Percentiles rank a stretch among this genome's conserved stretches.
Conservation (phyloP, 2,113 vertebrate genomes). For the Odocoileus virginianus region DNA sequence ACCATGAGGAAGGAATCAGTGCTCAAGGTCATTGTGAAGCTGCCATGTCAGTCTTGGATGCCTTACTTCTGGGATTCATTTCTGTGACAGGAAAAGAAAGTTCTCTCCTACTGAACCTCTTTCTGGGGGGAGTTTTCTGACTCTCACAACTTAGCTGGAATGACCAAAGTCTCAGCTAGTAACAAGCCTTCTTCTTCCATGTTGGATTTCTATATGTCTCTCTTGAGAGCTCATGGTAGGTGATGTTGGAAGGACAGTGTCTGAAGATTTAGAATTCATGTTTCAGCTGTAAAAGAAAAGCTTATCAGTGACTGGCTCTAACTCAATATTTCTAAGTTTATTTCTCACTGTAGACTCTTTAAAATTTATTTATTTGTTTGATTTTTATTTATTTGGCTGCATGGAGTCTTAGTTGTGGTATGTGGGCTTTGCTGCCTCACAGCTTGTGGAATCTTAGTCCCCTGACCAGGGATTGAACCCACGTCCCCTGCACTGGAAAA, state of each 20-base stretch:
- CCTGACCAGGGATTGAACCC: not conserved
- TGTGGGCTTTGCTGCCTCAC: not conserved
- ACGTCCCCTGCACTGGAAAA: not conserved
- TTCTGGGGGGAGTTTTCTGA: not conserved
- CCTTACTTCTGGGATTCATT: not conserved
- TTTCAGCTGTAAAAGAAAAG: not conserved
- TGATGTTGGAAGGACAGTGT: too few species aligned
- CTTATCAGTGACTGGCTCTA: not conserved
- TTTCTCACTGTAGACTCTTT: not conserved
- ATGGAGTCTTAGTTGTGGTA: not conserved
- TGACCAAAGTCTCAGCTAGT: not conserved
- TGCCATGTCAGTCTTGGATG: not conserved
- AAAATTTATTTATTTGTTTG: not conserved
- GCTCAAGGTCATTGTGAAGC: not conserved
- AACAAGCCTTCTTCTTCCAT: not conserved
- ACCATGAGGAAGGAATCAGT: not conserved
- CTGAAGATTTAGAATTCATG: not conserved
- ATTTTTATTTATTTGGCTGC: not conserved
- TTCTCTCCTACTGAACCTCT: not conserved
- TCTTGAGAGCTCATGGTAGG: not conserved
- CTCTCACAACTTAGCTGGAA: not conserved
- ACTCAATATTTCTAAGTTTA: not conserved
- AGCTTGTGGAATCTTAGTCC: not conserved
- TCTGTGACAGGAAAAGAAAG: not conserved
- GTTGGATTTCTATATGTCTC: not conserved